Evolutionary conservation across 2,888 invertebrate genomes (phyloP).

Genomic region (Adelphocoris suturalis): DNA sequence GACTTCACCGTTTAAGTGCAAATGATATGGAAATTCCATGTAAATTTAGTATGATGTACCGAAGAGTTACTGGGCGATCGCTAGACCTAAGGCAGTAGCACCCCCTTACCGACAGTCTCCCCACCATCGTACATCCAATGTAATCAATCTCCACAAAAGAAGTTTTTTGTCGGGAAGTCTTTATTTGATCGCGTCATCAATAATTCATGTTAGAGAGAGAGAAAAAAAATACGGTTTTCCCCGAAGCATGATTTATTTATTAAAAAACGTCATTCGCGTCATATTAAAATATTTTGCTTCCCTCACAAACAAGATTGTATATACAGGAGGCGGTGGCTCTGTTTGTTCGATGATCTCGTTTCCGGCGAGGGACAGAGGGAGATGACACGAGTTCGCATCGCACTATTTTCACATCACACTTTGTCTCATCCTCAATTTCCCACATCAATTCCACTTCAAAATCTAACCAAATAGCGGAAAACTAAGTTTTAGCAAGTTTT

Average conservation of each 20-base stretch:
- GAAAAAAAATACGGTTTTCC: neutral
- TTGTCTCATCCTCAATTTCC: too few species aligned
- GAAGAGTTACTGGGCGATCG: neutral
- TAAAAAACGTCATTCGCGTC: conserved; percentile 1
- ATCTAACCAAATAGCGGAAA: too few species aligned
- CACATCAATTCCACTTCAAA: too few species aligned
- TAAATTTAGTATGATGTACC: neutral
- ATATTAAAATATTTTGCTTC: neutral
- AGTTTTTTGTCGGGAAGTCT: neutral
- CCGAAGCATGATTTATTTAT: neutral
- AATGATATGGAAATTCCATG: neutral
- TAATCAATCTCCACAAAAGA: conserved; percentile 13
- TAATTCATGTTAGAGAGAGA: neutral
- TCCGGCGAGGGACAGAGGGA: too few species aligned
- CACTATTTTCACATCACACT: too few species aligned
- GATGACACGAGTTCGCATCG: too few species aligned
- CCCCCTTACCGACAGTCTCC: neutral
- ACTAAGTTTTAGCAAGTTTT: too few species aligned
- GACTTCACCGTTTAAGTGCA: neutral
- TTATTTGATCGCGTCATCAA: neutral
- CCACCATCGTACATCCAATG: neutral
- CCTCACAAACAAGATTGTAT: neutral
- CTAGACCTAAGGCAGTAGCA: neutral
- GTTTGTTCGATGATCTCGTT: too few species aligned
- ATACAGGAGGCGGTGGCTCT: too few species aligned